Base-by-base conservation (phyloP, 92 coral and sea anemone genomes). In the Micromussa lordhowensis region DNA sequence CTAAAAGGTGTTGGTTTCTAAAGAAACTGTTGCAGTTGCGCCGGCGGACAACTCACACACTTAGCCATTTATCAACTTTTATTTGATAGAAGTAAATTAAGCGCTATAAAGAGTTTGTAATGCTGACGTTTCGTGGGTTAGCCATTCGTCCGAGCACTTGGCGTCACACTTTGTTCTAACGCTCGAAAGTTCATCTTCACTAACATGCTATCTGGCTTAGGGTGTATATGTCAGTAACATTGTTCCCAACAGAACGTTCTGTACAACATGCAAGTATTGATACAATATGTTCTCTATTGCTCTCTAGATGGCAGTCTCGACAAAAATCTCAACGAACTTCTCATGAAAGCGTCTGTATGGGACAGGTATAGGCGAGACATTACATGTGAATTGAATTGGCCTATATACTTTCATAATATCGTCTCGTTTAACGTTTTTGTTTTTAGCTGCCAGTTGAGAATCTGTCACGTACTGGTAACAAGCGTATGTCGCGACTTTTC, bases 261-360 rank as follows among this genome's bases (percentile, higher is more conserved):
- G 40, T 15, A 70, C 4, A 13, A 70, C 4, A 13, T 14, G 8
- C 75, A 21, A 22, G 15, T 31, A 9, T 32, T 38, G 51, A 16
- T 32, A 13, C 36, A 14, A 2, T 63, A 0, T 38, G 54, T 1
- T 38, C 22, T 28, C 22, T 4, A 15, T 35, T n/a, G 14, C 24
- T 61, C 58, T 38, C 1, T 4, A 73, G 81, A 57, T 57, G 80
- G 19, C 64, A 59, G 7, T 73, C 74, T 84, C 26, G 10, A 12
- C 49, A 57, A 74, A 59, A 55, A 28, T 44, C 77, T 75, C 29
- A 17, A 57, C 24, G 88, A 53, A 59, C 88, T 84, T 61, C 58
- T 84, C 58, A 58, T 29, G 21, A 74, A 24, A 74, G 88, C 88
- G 18, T 84, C 88, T 15, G 12, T 59, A 12, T 84, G 88, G 88